Evolutionary conservation across 2,113 vertebrate species (phyloP).

Genomic region (Epinephelus cyanopodus): DNA sequence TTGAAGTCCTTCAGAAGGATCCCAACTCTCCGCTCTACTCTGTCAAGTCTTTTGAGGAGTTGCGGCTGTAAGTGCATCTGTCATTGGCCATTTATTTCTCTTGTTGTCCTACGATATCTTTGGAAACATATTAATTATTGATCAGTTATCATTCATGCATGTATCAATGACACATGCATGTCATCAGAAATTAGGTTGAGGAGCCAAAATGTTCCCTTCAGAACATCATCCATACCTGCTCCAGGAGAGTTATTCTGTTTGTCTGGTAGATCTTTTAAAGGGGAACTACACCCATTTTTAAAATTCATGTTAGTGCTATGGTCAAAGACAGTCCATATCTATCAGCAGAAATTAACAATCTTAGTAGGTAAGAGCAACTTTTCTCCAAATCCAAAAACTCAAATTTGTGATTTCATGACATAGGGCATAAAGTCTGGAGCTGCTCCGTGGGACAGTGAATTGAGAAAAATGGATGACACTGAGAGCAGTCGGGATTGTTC

Average conservation of each 20-base stretch:
- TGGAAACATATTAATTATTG: neutral
- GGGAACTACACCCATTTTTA: too few species aligned
- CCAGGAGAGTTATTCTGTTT: neutral
- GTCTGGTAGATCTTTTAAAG: neutral
- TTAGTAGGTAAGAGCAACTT: too few species aligned
- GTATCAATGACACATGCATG: neutral
- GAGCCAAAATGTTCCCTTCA: neutral
- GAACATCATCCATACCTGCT: neutral
- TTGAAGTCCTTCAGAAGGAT: constrained; percentile 97
- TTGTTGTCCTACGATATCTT: neutral
- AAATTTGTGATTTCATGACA: too few species aligned
- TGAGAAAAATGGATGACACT: too few species aligned
- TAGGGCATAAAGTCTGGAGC: too few species aligned
- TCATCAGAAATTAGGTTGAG: neutral
- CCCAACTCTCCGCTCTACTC: constrained; percentile 96
- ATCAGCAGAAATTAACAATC: too few species aligned
- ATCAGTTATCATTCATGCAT: neutral
- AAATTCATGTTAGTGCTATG: too few species aligned
- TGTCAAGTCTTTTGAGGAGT: constrained; percentile 96
- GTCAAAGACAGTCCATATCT: too few species aligned
- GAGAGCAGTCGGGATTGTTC: too few species aligned
- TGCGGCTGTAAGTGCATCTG: constrained; percentile 90
- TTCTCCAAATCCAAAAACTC: too few species aligned
- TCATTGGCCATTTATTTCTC: neutral
- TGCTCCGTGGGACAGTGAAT: too few species aligned